A percentile compares a stretch with the other conserved stretches of the same genome.
Evolutionary conservation across 2,797 vertebrate species (phyloP).

Genomic region (Loris lydekkerianus): DNA sequence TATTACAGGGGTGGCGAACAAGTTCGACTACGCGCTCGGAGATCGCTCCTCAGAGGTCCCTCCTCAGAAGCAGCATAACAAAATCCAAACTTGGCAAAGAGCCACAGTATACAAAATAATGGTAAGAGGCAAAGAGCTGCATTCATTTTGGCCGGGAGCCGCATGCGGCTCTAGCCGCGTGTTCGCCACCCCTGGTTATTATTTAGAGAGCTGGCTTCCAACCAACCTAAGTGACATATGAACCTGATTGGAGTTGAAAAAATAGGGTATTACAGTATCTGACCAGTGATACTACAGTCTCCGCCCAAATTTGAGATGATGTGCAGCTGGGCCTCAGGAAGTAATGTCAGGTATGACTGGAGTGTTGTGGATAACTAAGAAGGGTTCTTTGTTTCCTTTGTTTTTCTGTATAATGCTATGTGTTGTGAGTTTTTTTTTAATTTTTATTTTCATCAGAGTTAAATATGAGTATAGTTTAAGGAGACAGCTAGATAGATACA

Average conservation of each 20-base stretch:
- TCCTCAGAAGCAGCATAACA: too few species aligned
- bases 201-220: background rate
- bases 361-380: too few species aligned
- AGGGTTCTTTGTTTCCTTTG: too few species aligned
- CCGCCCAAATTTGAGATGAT: background rate
- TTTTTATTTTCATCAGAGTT: background rate
- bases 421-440: background rate
- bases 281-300: background rate
- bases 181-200: background rate
- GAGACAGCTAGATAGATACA: background rate
- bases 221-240: background rate
- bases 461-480: background rate
- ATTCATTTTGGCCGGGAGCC: too few species aligned
- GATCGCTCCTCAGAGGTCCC: too few species aligned
- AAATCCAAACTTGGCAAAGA: too few species aligned
- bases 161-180: too few species aligned
- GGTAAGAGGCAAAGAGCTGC: too few species aligned
- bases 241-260: background rate
- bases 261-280: background rate
- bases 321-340: background rate
- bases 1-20: too few species aligned
- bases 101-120: too few species aligned
- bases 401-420: background rate
- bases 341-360: background rate
- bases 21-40: too few species aligned